phyloP scores from a whole-genome alignment of 2,888 invertebrate species.

The Molorchus minor region DNA sequence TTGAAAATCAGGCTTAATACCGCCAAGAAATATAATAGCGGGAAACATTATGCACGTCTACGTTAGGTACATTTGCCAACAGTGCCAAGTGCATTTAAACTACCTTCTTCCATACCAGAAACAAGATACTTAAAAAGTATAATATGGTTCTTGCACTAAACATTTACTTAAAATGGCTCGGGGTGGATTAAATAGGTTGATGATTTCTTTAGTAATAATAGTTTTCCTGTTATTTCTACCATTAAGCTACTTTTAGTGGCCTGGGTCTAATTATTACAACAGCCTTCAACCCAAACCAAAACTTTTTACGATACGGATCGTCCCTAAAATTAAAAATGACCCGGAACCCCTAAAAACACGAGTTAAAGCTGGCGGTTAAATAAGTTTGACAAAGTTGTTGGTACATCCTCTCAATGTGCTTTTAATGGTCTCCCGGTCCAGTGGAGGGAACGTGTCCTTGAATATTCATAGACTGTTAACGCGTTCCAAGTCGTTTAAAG shows the following conservation, averaged over 20 bases:
- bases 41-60: background rate
- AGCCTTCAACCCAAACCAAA: too few species aligned
- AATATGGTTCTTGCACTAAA: too few species aligned
- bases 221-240: too few species aligned
- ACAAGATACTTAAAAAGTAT: too few species aligned
- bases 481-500: slow-evolving; percentile 42
- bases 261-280: too few species aligned
- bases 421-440: slow-evolving; percentile 39
- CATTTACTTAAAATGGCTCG: too few species aligned
- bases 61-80: background rate
- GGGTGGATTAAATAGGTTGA: too few species aligned
- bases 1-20: background rate
- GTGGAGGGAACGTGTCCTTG: slow-evolving; percentile 48
- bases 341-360: slow-evolving; percentile 5
- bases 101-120: background rate
- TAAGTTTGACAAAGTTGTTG: slow-evolving; percentile 27
- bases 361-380: slow-evolving; percentile 20
- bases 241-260: too few species aligned
- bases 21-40: background rate
- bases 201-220: too few species aligned
- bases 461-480: slow-evolving; percentile 52
- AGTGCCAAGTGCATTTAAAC: background rate
- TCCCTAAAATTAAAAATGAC: slow-evolving; percentile 9
- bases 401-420: slow-evolving; percentile 40
- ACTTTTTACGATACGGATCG: too few species aligned